Conservation (phyloP, 2,888 invertebrate species). For the Chouioia cunea region DNA sequence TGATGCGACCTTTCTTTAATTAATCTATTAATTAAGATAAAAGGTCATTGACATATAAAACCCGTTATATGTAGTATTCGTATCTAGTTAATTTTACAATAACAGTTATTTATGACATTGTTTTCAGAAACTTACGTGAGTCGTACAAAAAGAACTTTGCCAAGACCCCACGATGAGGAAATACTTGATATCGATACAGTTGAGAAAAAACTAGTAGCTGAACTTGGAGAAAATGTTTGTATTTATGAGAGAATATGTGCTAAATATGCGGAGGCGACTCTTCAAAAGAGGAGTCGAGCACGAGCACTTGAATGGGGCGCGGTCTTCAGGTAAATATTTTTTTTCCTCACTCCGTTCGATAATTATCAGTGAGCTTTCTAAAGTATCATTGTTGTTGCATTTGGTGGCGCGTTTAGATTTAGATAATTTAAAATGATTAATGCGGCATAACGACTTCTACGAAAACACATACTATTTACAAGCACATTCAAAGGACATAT, state of each 20-base stretch:
- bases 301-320: conserved; percentile 78
- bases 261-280: conserved; percentile 72
- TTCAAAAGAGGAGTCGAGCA: conserved; percentile 70
- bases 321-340: conserved; percentile 78
- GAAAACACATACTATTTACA: no score
- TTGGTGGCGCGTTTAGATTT: no score
- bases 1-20: conserved; percentile 22
- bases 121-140: conserved; percentile 79
- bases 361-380: no score
- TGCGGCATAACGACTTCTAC: no score
- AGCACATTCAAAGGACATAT: no score
- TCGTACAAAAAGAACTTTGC: conserved; percentile 73
- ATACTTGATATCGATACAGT: conserved; percentile 78
- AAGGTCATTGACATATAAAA: conserved; percentile 16
- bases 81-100: not conserved
- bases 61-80: not conserved
- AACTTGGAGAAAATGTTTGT: conserved; percentile 84
- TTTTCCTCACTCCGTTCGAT: not conserved
- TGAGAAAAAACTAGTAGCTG: conserved; percentile 83
- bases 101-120: conserved; percentile 6
- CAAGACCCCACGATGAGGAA: conserved; percentile 67
- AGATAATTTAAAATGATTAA: no score
- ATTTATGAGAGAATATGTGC: conserved; percentile 84
- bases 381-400: no score
- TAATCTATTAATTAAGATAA: not conserved